Conservation (phyloP, 2,888 invertebrate species). For the Hypsopygia costalis region DNA sequence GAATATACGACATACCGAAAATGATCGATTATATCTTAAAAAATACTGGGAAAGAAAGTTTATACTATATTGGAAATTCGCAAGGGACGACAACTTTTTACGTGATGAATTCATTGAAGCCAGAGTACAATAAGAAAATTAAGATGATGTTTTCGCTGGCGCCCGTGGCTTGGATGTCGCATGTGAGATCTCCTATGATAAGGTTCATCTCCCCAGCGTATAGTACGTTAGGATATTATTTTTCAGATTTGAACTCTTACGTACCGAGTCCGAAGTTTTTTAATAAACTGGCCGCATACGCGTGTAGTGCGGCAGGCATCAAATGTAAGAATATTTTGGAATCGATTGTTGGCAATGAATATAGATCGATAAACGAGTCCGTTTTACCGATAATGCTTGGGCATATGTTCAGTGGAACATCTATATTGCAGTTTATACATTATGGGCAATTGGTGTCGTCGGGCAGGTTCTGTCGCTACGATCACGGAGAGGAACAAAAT, state of each 20-base stretch:
- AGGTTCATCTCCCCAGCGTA: slow-evolving; percentile 42
- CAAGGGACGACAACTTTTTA: slow-evolving; percentile 83
- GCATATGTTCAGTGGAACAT: slow-evolving; percentile 81
- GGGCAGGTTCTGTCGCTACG: slow-evolving; percentile 50
- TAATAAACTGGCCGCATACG: slow-evolving; percentile 31
- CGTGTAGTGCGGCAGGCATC: slow-evolving; percentile 35
- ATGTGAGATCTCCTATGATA: slow-evolving; percentile 57
- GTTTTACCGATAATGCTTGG: slow-evolving; percentile 80
- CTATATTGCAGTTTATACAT: slow-evolving; percentile 70
- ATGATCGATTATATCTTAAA: slow-evolving; percentile 83
- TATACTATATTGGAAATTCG: slow-evolving; percentile 87
- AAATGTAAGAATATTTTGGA: slow-evolving; percentile 43
- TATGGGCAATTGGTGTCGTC: slow-evolving; percentile 57
- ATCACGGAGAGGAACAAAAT: slow-evolving; percentile 43
- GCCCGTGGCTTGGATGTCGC: slow-evolving; percentile 77
- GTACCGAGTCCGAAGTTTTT: slow-evolving; percentile 40
- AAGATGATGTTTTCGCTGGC: slow-evolving; percentile 78
- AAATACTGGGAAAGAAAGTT: slow-evolving; percentile 61
- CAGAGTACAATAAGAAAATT: slow-evolving; percentile 79
- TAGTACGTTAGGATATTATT: slow-evolving; percentile 29
- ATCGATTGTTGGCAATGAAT: slow-evolving; percentile 38
- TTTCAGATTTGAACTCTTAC: slow-evolving; percentile 33
- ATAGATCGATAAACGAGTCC: slow-evolving; percentile 49
- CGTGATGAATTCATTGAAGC: slow-evolving; percentile 73
- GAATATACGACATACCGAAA: slow-evolving; percentile 84